Percentiles rank a stretch among this genome's conserved stretches.
Evolutionary conservation across 2,797 vertebrate species (phyloP).

Genomic region (Rhinogobio ventralis): DNA sequence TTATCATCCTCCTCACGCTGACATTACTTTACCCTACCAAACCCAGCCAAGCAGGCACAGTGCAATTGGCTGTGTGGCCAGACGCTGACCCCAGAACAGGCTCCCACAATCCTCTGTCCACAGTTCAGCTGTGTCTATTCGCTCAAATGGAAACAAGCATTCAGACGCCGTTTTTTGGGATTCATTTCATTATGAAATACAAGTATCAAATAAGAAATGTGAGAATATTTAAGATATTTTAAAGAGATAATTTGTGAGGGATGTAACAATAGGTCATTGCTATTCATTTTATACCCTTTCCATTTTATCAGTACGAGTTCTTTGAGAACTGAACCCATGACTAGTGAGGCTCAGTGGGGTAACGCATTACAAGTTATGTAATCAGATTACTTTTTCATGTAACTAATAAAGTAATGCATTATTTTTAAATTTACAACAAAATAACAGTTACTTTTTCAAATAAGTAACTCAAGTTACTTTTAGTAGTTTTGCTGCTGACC

Average conservation of each 20-base stretch:
- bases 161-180: not conserved
- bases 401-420: no score
- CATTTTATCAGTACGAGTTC: no score
- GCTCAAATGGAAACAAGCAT: constrained; percentile 24
- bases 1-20: constrained; percentile 83
- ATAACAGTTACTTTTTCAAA: no score
- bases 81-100: constrained; percentile 51
- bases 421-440: no score
- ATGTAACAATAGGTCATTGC: no score
- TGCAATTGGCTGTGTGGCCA: constrained; percentile 59
- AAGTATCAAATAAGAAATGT: not conserved
- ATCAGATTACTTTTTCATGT: no score
- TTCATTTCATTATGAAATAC: not conserved
- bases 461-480: no score
- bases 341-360: no score
- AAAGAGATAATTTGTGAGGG: not conserved
- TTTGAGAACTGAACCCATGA: no score
- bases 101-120: constrained; percentile 42
- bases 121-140: constrained; percentile 32
- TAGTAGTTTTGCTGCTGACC: no score
- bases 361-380: no score
- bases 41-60: constrained; percentile 60
- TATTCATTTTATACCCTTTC: no score
- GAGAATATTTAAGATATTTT: not conserved
- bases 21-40: constrained; percentile 68